Percentiles rank a stretch among this genome's conserved stretches.
Evolutionary conservation across 2,797 vertebrate species (phyloP).

Genomic region (Aldrovandia affinis): DNA sequence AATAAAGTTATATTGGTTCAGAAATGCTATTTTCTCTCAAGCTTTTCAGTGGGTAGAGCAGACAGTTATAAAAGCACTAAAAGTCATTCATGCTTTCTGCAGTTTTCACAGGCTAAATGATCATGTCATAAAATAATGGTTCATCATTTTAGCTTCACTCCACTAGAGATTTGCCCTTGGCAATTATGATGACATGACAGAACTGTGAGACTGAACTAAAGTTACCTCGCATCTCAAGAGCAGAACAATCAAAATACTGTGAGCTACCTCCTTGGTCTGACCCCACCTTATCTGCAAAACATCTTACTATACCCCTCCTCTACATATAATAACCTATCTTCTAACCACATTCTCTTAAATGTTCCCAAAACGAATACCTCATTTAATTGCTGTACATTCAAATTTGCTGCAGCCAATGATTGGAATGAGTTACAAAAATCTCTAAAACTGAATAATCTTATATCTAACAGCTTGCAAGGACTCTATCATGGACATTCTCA

Average conservation of each 20-base stretch:
- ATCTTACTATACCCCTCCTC: too few species aligned
- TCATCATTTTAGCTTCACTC: neutral
- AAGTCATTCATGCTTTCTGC: neutral
- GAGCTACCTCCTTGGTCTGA: too few species aligned
- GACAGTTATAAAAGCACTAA: slow-evolving; percentile 2
- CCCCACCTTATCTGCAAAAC: too few species aligned
- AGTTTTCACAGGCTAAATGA: slow-evolving; percentile 2
- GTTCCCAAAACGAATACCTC: too few species aligned
- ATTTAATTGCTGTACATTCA: neutral
- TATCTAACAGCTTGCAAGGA: too few species aligned
- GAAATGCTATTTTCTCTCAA: neutral
- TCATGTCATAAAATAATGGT: slow-evolving; percentile 14
- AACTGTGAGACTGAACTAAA: neutral
- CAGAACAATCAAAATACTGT: neutral
- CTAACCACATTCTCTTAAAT: too few species aligned
- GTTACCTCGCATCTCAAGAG: neutral
- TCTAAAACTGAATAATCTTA: too few species aligned
- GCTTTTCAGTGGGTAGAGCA: neutral
- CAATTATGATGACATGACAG: slow-evolving; percentile 27
- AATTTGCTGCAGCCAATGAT: too few species aligned
- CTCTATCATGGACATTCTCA: too few species aligned
- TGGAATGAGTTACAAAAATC: too few species aligned
- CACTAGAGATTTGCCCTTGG: slow-evolving; percentile 21
- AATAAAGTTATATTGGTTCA: neutral
- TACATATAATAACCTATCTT: too few species aligned